A percentile compares a stretch with the other conserved stretches of the same genome.
These are phyloP conservation scores for Cistogaster globosa DNA, from an alignment of 2,888 invertebrate genomes.

Conservation along the genomic window DNA sequence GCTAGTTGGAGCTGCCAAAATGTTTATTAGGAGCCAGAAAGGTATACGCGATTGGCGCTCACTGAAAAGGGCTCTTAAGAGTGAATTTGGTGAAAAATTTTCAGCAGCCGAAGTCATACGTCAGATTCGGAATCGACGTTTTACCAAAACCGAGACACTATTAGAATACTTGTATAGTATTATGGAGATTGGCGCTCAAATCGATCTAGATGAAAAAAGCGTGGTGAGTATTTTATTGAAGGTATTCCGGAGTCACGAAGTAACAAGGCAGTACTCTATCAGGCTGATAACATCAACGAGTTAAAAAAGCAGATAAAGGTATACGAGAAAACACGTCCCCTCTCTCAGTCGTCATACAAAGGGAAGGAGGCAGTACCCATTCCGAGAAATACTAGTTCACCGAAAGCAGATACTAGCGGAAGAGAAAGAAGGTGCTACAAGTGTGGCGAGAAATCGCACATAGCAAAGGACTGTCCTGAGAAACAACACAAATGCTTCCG, in stretches of 20 bases:
- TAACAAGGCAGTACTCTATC: conserved; percentile 24
- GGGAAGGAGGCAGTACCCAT: neutral
- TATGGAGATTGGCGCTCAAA: conserved; percentile 51
- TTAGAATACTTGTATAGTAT: conserved; percentile 61
- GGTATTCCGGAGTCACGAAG: conserved; percentile 8
- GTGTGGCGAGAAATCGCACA: neutral
- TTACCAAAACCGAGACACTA: conserved; percentile 37
- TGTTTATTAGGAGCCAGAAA: conserved; percentile 44
- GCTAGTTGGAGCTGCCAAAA: conserved; percentile 46
- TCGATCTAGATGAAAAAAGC: conserved; percentile 53
- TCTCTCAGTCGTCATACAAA: conserved; percentile 5
- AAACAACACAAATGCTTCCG: conserved; percentile 7
- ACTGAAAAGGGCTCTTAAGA: conserved; percentile 40
- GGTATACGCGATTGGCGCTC: conserved; percentile 40
- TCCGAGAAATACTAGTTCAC: neutral
- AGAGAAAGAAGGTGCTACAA: conserved; percentile 10
- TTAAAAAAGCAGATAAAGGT: conserved; percentile 32
- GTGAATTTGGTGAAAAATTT: conserved; percentile 43
- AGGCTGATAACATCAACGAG: conserved; percentile 11
- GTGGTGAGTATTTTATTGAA: conserved; percentile 16
- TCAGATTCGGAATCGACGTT: conserved; percentile 38
- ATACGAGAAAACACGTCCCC: conserved; percentile 14
- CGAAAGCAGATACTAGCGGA: neutral
- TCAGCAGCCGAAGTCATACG: conserved; percentile 52
- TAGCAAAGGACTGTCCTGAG: conserved; percentile 14